phyloP scores from a whole-genome alignment of 1,140 invertebrate genomes.

The Zaprionus vittiger region DNA sequence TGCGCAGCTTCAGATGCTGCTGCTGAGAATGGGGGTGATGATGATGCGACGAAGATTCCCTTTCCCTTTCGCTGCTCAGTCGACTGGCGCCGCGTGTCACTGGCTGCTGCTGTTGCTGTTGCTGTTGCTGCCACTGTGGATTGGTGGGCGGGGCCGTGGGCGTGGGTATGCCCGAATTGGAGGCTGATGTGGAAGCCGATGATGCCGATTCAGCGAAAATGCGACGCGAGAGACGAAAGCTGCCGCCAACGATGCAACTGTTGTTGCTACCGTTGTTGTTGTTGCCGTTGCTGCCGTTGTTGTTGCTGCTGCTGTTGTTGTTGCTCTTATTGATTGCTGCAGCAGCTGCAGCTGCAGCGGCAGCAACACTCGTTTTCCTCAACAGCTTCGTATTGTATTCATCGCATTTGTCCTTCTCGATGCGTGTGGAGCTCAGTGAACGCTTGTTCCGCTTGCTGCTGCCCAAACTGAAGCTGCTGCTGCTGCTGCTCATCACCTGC shows the following conservation, averaged over 20 bases:
- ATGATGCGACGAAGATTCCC: neutral
- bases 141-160: constrained; percentile 65
- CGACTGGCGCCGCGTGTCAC: constrained; percentile 41
- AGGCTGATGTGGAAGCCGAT: constrained; percentile 74
- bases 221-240: constrained; percentile 66
- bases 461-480: constrained; percentile 47
- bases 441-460: constrained; percentile 77
- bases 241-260: constrained; percentile 45
- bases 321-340: constrained; percentile 38
- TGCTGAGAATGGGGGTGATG: neutral
- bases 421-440: constrained; percentile 77
- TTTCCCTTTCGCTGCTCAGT: constrained; percentile 47
- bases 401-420: constrained; percentile 82
- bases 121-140: constrained; percentile 50
- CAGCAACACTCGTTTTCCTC: constrained; percentile 64
- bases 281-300: constrained; percentile 30
- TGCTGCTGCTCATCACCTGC: constrained; percentile 44
- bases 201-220: constrained; percentile 66
- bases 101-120: constrained; percentile 47
- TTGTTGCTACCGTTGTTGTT: constrained; percentile 35
- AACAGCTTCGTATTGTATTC: constrained; percentile 81
- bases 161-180: constrained; percentile 77
- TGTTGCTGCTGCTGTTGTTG: constrained; percentile 35
- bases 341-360: constrained; percentile 59
- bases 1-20: constrained; percentile 75